Evolutionary conservation across 2,797 vertebrate species (phyloP).

Genomic region (Etheostoma perlongum): DNA sequence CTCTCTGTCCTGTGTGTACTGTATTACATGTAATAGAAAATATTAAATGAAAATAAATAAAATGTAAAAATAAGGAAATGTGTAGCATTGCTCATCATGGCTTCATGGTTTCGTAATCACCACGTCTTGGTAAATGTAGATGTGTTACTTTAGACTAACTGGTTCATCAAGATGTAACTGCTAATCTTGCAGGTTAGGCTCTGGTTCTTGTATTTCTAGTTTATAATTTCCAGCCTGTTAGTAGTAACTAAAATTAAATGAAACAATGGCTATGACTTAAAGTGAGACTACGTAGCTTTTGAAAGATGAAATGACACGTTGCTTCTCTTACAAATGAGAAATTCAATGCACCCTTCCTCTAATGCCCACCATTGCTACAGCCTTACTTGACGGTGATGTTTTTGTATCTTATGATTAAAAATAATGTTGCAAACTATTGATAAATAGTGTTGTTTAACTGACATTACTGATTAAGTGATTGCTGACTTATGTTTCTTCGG

Average conservation of each 20-base stretch:
- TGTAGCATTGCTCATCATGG: neutral
- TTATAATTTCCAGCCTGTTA: neutral
- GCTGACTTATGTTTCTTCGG: neutral
- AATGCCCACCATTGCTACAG: too few relatives aligned
- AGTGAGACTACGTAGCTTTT: neutral
- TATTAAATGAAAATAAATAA: neutral
- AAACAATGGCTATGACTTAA: neutral
- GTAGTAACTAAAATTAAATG: neutral
- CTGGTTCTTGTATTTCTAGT: conserved; percentile 46
- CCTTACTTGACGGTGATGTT: too few relatives aligned
- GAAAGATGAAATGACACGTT: neutral
- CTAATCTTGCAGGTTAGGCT: neutral
- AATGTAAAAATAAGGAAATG: neutral
- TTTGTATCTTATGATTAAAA: neutral
- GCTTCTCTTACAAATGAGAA: neutral
- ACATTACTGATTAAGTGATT: neutral
- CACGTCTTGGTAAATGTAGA: neutral
- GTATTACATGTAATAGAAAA: neutral
- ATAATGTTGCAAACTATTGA: neutral
- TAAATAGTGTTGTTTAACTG: neutral
- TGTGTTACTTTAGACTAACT: conserved; percentile 24
- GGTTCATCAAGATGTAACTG: conserved; percentile 39
- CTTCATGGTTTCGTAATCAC: rapidly evolving
- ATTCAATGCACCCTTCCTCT: too few relatives aligned
- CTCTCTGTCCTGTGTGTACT: neutral